phyloP scores from a whole-genome alignment of 2,113 vertebrate genomes.

The Anarhynchus alexandrinus region DNA sequence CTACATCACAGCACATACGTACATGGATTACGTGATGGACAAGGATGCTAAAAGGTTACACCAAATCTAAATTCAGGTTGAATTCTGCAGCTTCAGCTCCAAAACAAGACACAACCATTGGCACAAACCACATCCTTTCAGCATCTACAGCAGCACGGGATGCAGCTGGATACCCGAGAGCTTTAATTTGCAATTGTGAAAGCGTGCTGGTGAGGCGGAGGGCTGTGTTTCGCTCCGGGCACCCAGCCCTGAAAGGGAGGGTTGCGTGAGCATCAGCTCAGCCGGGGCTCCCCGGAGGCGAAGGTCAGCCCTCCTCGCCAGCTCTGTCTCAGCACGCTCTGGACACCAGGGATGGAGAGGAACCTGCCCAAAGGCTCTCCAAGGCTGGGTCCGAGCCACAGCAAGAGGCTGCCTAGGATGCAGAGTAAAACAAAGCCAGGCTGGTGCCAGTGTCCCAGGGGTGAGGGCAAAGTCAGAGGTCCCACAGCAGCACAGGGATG shows the following conservation, averaged over 20 bases:
- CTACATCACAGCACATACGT: neutral
- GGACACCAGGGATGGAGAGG: neutral
- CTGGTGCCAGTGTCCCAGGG: neutral
- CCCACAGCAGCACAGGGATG: neutral
- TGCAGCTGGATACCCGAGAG: neutral
- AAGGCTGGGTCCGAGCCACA: no score
- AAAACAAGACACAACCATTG: neutral
- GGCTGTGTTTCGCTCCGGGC: rapidly evolving
- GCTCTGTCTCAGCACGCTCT: neutral
- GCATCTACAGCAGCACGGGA: neutral
- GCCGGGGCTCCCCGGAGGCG: neutral
- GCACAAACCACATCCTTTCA: neutral
- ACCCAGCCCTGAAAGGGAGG: neutral
- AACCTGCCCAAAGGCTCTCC: neutral
- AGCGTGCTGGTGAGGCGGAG: rapidly evolving
- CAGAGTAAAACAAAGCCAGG: neutral
- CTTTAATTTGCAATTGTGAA: neutral
- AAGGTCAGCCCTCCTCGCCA: neutral
- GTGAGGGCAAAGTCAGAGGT: neutral
- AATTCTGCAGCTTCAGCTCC: neutral
- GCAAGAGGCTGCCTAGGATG: neutral
- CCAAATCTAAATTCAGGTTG: neutral
- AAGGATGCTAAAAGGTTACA: neutral
- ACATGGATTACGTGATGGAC: neutral
- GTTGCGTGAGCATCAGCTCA: neutral